A percentile compares a stretch with the other conserved stretches of the same genome.
Evolutionary conservation across 1,140 invertebrate species (phyloP).

Genomic region (Anastrepha obliqua): DNA sequence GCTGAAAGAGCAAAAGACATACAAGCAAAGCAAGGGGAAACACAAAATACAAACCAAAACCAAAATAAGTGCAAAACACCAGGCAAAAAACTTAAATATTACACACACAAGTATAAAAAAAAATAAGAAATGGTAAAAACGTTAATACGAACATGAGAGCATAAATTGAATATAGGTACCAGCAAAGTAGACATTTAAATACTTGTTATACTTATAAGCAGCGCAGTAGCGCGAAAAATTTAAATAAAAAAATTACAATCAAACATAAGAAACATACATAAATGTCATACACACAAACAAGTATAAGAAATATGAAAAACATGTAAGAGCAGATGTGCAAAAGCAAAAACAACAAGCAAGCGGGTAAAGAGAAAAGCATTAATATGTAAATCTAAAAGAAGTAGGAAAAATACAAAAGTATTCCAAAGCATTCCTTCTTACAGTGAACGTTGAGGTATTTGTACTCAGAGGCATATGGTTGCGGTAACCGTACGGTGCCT

Average conservation of each 20-base stretch:
- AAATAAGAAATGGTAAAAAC: not conserved
- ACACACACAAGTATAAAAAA: not conserved
- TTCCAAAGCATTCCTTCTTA: constrained; percentile 67
- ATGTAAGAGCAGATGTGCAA: constrained; percentile 28
- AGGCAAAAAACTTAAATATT: not conserved
- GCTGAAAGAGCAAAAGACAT: constrained; percentile 1
- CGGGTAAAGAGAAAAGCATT: not conserved
- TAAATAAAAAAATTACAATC: not conserved
- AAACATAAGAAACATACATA: not conserved
- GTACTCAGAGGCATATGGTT: constrained; percentile 79
- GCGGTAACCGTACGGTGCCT: constrained; percentile 79
- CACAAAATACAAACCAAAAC: constrained; percentile 18
- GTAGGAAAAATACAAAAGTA: not conserved
- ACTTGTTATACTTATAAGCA: not conserved
- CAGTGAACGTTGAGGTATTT: constrained; percentile 77
- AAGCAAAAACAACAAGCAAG: not conserved
- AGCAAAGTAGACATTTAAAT: not conserved
- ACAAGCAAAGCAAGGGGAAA: not conserved
- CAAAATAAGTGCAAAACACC: not conserved
- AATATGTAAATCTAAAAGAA: not conserved
- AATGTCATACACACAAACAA: not conserved
- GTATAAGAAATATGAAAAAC: constrained; percentile 23
- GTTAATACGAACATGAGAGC: constrained; percentile 19
- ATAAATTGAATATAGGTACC: constrained; percentile 15
- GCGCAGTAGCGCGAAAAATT: not conserved